Base-by-base conservation (phyloP, 1,140 invertebrate genomes). In the Cylas formicarius region DNA sequence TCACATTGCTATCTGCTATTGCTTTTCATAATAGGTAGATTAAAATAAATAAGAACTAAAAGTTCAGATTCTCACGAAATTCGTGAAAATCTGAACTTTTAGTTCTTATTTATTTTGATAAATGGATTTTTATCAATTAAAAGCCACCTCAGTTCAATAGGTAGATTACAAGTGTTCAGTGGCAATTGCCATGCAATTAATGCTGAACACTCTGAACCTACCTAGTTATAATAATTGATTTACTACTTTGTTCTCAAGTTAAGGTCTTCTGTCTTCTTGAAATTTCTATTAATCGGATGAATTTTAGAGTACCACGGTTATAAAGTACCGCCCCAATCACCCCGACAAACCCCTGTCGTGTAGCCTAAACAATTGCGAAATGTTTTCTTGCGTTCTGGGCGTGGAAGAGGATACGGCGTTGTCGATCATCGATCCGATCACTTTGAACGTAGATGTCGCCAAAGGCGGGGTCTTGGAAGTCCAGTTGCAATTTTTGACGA, bases 361-460 rank as follows among this genome's bases (percentile, higher is more conserved):
- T 59, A 90, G 83, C 66, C 70, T 97, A 11, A 90, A 89, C 52
- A 82, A 90, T 56, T 81, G 92, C 55, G 92, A 97, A 69, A 74
- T 97, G 50, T 97, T 94, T 67, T 95, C 91, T 0, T 96, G 92
- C 67, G 84, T 90, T 48, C 68, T 97, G 27, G 89, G 88, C 5
- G 75, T 84, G 48, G 91, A 96, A 70, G 86, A 95, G 43, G 90
- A 95, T 60, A 96, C 91, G 1, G 90, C 92, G 1, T 69, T 96
- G 4, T 92, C 91, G n/a, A 97, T 97, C 50, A 86, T 97, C 31
- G 92, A 97, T 68, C 93, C 93, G 0, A 84, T 90, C 28, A 88
- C 82, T 4, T 69, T 92, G 10, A 86, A 80, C 58, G 72, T 86
- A 19, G 82, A 86, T 45, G 56, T 86, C 1, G 73, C 72, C 9